Conservation (phyloP, 2,797 vertebrate genomes). For the Pseudomugil gertrudae region DNA sequence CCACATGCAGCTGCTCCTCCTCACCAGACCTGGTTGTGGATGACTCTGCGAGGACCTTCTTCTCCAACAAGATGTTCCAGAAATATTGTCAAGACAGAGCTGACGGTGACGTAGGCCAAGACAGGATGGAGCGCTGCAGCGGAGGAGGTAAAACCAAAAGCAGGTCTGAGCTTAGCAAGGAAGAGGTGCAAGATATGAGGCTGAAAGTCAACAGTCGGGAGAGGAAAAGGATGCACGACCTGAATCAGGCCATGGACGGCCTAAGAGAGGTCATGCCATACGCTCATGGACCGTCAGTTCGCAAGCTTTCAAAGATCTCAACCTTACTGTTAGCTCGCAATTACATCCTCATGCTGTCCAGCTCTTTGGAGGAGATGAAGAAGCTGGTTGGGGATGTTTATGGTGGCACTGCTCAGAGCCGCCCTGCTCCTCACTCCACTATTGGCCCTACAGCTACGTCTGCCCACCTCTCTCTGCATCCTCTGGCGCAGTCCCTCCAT, state of each 20-base stretch:
- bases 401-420: conserved; percentile 73
- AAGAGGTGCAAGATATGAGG: conserved; percentile 81
- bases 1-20: conserved; percentile 83
- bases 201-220: conserved; percentile 88
- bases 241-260: conserved; percentile 88
- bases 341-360: conserved; percentile 88
- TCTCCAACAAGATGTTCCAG: conserved; percentile 83
- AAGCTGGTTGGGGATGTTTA: conserved; percentile 86
- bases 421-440: conserved; percentile 46
- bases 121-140: conserved; percentile 31
- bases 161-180: conserved; percentile 65
- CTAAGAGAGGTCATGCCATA: conserved; percentile 89
- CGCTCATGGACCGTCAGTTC: conserved; percentile 85
- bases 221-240: conserved; percentile 87
- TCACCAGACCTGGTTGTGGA: conserved; percentile 83
- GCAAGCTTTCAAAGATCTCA: conserved; percentile 88
- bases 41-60: conserved; percentile 73
- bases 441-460: conserved; percentile 52
- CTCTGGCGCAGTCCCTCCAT: conserved; percentile 81
- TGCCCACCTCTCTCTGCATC: conserved; percentile 76
- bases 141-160: conserved; percentile 55
- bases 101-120: conserved; percentile 28
- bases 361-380: conserved; percentile 88
- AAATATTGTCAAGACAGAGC: conserved; percentile 68
- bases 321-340: conserved; percentile 86